A percentile compares a stretch with the other conserved stretches of the same genome.
phyloP scores from a whole-genome alignment of 2,888 invertebrate genomes.

The Drosophila testacea region DNA sequence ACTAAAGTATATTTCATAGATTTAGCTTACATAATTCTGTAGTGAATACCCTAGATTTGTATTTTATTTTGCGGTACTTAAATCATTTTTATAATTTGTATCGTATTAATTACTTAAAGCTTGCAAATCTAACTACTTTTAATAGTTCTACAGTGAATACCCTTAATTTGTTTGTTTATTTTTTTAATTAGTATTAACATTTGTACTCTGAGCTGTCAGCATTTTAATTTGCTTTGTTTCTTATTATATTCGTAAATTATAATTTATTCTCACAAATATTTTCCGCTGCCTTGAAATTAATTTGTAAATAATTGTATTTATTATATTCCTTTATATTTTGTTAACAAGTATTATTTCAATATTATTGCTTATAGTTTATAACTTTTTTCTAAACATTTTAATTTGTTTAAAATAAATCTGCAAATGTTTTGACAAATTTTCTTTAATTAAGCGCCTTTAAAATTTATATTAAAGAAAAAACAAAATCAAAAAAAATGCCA shows the following conservation, averaged over 20 bases:
- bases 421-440: conserved; percentile 22
- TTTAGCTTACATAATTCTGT: not conserved
- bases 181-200: not conserved
- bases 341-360: conserved; percentile 22
- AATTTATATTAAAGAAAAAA: conserved; percentile 5
- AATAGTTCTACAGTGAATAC: conserved; percentile 2
- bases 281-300: conserved; percentile 20
- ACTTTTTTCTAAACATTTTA: conserved; percentile 26
- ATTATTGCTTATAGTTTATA: conserved; percentile 21
- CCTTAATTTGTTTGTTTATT: conserved; percentile 4
- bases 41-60: not conserved
- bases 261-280: conserved; percentile 28
- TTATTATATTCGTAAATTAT: conserved; percentile 5
- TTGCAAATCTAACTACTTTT: not conserved
- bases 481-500: conserved; percentile 31
- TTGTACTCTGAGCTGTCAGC: not conserved
- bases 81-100: not conserved
- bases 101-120: not conserved
- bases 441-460: conserved; percentile 16
- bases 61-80: not conserved
- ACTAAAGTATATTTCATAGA: not conserved
- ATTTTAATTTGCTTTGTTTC: conserved; percentile 2
- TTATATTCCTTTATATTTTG: conserved; percentile 16
- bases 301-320: conserved; percentile 43
- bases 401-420: conserved; percentile 24